These are phyloP conservation scores for Pogonomyrmex californicus DNA, from an alignment of 1,140 invertebrate genomes.

Conservation along the genomic window DNA sequence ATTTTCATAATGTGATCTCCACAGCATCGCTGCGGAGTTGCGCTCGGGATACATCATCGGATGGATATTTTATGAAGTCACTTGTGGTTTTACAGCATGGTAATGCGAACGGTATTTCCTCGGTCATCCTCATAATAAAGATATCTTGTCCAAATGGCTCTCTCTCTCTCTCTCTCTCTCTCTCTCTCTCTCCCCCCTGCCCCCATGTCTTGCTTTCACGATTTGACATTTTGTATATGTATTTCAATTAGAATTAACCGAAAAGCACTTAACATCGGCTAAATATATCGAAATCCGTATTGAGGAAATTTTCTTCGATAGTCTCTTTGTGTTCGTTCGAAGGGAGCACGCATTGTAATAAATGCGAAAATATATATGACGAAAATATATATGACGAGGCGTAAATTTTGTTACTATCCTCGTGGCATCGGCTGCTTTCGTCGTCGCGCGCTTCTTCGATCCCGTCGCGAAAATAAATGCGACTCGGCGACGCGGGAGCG, in stretches of 20 bases:
- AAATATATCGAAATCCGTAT: no score
- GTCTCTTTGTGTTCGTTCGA: not conserved
- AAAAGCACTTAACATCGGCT: not conserved
- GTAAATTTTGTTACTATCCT: conserved; percentile 52
- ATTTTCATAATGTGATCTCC: conserved; percentile 79
- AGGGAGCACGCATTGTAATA: not conserved
- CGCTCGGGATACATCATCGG: conserved; percentile 55
- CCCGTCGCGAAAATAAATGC: conserved; percentile 33
- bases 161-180: not conserved
- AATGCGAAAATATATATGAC: conserved; percentile 8
- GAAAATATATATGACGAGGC: conserved; percentile 4
- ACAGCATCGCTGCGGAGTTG: not conserved
- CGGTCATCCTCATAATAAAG: conserved; percentile 13
- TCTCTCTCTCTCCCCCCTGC: not conserved
- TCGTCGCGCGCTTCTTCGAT: conserved; percentile 37
- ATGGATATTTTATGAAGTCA: conserved; percentile 73
- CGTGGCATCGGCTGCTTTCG: not conserved
- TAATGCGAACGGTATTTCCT: conserved; percentile 51
- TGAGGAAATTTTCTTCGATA: not conserved
- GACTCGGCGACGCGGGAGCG: not conserved
- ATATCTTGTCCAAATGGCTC: not conserved
- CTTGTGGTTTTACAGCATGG: conserved; percentile 58
- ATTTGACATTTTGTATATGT: conserved; percentile 5
- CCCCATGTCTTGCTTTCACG: conserved; percentile 28
- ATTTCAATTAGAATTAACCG: not conserved